phyloP scores from a whole-genome alignment of 2,113 vertebrate species.

The Lynx canadensis region DNA sequence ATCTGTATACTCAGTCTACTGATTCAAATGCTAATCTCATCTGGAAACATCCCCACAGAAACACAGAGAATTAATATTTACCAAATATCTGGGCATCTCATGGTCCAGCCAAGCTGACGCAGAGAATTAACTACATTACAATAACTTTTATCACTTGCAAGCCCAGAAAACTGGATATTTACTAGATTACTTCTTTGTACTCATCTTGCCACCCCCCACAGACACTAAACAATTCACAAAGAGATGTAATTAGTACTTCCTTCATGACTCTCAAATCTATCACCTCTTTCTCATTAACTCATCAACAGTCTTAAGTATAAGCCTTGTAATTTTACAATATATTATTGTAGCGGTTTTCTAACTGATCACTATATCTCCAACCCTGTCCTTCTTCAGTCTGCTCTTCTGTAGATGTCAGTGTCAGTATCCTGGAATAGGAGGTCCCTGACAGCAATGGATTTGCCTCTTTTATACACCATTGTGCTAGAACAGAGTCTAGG shows the following conservation, averaged over 20 bases:
- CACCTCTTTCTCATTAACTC: background rate
- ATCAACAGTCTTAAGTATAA: background rate
- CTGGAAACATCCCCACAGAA: background rate
- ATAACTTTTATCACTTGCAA: background rate
- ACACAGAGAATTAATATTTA: background rate
- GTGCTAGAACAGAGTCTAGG: background rate
- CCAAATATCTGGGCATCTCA: background rate
- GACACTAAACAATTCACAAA: background rate
- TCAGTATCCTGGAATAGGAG: background rate
- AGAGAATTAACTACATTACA: background rate
- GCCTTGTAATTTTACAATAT: background rate
- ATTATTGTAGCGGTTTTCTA: background rate
- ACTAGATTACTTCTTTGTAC: background rate
- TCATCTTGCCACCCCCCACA: accelerated
- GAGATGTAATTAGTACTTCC: background rate
- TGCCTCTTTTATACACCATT: background rate
- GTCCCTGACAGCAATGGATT: accelerated
- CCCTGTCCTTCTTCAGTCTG: background rate
- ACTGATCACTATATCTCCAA: background rate
- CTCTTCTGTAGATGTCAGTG: background rate
- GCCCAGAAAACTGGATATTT: background rate
- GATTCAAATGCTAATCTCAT: background rate
- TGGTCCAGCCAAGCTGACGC: background rate
- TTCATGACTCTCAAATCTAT: background rate
- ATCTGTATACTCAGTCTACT: background rate